Conservation (phyloP, 2,113 vertebrate genomes). For the Alligator sinensis region DNA sequence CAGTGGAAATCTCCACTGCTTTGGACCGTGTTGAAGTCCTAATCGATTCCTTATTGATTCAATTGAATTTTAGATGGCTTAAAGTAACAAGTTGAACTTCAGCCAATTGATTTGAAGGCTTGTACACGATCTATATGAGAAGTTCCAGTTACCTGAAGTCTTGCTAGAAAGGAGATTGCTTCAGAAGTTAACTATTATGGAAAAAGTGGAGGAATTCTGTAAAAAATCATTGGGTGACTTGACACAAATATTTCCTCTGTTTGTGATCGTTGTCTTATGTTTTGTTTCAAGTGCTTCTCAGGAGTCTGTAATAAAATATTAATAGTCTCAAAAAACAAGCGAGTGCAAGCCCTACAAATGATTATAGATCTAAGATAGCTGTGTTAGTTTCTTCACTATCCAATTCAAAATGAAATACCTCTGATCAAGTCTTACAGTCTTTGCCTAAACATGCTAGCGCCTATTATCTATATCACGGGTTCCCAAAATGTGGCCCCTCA, state of each 20-base stretch:
- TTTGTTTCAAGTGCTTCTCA: not conserved
- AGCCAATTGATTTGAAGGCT: too few species aligned
- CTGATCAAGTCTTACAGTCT: not conserved
- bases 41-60: too few species aligned
- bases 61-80: too few species aligned
- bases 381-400: not conserved
- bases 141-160: not conserved
- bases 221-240: not conserved
- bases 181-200: not conserved
- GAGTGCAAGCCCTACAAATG: not conserved
- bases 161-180: not conserved
- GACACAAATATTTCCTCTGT: accelerated
- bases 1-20: too few species aligned
- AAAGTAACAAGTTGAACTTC: too few species aligned
- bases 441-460: not conserved
- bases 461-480: not conserved
- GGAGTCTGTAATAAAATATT: not conserved
- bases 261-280: not conserved
- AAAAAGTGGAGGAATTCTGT: not conserved
- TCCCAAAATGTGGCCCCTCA: too few species aligned
- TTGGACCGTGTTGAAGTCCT: too few species aligned
- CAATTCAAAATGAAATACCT: not conserved
- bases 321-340: not conserved
- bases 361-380: not conserved
- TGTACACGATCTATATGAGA: too few species aligned